These are phyloP conservation scores for Epizoanthus scotinus DNA, from an alignment of 92 coral and sea anemone species.

Conservation along the genomic window DNA sequence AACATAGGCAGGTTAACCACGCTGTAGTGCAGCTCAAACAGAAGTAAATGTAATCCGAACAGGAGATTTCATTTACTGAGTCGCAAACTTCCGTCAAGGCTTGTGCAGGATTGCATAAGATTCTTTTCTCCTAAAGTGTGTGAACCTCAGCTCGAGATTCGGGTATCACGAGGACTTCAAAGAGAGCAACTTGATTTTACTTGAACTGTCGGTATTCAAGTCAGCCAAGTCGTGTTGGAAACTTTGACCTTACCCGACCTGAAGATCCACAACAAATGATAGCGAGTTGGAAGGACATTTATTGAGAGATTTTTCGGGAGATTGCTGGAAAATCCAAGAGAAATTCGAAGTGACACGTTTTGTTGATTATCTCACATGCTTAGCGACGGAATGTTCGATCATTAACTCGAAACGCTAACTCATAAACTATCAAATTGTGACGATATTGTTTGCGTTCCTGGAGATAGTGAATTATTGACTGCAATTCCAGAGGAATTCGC, in stretches of 20 bases:
- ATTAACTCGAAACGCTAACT: conserved; percentile 26
- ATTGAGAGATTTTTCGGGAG: background rate
- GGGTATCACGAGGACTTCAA: background rate
- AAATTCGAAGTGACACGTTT: conserved; percentile 1
- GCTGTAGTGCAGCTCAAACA: background rate
- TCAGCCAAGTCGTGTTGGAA: background rate
- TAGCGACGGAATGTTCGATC: conserved; percentile 36
- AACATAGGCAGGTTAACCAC: conserved; percentile 31
- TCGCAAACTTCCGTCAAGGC: background rate
- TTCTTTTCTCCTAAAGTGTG: background rate
- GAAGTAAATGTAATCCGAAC: conserved; percentile 1
- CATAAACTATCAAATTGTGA: background rate
- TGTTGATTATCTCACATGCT: background rate
- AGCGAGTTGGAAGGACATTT: background rate
- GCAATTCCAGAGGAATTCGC: background rate
- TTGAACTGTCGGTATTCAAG: background rate
- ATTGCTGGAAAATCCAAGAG: background rate
- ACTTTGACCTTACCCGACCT: background rate
- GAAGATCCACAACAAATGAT: background rate
- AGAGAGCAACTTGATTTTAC: conserved; percentile 17
- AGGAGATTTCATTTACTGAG: background rate
- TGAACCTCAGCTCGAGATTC: background rate
- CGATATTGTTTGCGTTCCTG: background rate
- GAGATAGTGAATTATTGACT: background rate
- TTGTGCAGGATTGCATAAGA: background rate